Conservation (phyloP, 2,797 vertebrate species). For the Phalanger gymnotis region DNA sequence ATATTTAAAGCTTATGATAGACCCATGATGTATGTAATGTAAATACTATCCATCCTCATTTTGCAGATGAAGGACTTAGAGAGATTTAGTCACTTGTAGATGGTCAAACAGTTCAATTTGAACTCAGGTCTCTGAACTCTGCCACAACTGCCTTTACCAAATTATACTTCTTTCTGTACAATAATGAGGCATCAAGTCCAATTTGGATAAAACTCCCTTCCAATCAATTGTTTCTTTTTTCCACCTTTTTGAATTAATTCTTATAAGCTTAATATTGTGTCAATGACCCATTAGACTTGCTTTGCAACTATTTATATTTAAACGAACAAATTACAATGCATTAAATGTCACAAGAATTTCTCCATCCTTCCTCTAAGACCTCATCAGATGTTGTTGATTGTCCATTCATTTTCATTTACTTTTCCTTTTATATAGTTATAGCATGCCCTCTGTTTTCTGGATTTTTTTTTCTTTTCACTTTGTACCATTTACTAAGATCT, state of each 20-base stretch:
- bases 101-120: not conserved
- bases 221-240: not conserved
- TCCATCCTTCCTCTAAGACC: not conserved
- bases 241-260: not conserved
- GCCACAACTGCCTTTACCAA: not conserved
- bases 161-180: not conserved
- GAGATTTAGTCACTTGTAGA: not conserved
- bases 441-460: not conserved
- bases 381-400: not conserved
- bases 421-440: not conserved
- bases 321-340: not conserved
- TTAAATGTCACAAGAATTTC: not conserved
- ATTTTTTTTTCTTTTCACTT: not conserved
- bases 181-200: not conserved
- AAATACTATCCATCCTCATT: not conserved
- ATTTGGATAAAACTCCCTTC: not conserved
- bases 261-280: not conserved
- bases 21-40: not conserved
- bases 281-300: not conserved
- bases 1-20: not conserved
- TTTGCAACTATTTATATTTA: not conserved
- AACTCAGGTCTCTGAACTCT: not conserved
- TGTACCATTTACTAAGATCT: not conserved
- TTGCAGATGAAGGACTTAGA: not conserved
- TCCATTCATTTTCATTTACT: not conserved